Evolutionary conservation across 1,140 invertebrate genomes (phyloP), one percentile per base, ranked within the genome.

Genomic region (Vanessa atalanta): DNA sequence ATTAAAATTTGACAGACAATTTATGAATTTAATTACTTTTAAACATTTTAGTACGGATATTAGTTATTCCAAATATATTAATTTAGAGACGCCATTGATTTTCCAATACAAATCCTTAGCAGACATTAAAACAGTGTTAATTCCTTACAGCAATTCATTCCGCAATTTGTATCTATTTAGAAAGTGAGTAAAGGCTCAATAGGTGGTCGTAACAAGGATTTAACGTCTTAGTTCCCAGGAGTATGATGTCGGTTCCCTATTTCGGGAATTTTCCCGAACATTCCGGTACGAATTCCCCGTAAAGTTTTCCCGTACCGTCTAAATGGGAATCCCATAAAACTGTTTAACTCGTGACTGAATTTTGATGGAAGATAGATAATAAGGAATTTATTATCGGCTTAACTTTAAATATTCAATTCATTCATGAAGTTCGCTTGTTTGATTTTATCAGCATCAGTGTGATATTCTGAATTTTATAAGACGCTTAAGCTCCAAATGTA

Each of bases 91-190:
- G 5, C 15, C 50, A 53, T 53, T n/a, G 50, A 53, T 53, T 53
- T 61, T 31, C 13, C n/a, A 68, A 47, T 16, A 20, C 16, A 60
- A 60, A 69, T 60, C 26, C 13, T 73, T 67, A 50, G 47, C 50
- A 69, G 23, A n/a, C 14, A 76, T 68, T 65, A 65, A 69, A 64
- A 53, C 60, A 61, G 69, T 70, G 77, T 68, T 79, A 76, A 79
- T 76, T 76, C 65, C 55, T 66, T 23, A 61, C 64, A 65, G 70
- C 78, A 84, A 86, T 88, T 88, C 80, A 86, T 79, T 82, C 72
- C 70, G 81, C 85, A 87, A 88, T 89, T 88, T 86, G 83, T 89
- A 85, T 87, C 83, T 85, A 91, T 89, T 90, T 88, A 82, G 80
- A 80, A 85, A 85, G 79, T 86, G 83, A 76, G 79, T 80, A 79